Evolutionary conservation across 2,888 invertebrate species (phyloP).

Genomic region (Bombylius discolor): DNA sequence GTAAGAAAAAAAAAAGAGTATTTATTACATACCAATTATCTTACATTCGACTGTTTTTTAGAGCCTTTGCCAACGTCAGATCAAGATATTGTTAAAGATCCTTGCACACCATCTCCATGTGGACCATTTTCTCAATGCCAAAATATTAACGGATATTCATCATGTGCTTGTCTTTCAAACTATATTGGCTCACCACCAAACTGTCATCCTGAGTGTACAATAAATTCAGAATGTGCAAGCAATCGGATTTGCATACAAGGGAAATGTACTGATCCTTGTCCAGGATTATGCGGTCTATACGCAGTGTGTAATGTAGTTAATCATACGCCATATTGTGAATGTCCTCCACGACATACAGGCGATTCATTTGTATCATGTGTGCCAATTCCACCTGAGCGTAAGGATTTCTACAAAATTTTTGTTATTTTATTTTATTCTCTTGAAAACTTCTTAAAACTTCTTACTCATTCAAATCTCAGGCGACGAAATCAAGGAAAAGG

Average conservation of each 20-base stretch:
- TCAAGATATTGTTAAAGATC: slow-evolving; percentile 25
- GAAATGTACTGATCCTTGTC: slow-evolving; percentile 66
- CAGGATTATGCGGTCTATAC: slow-evolving; percentile 59
- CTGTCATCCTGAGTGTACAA: slow-evolving; percentile 61
- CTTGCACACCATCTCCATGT: slow-evolving; percentile 52
- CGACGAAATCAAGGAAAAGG: neutral
- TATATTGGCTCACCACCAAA: slow-evolving; percentile 63
- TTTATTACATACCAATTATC: neutral
- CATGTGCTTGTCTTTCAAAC: slow-evolving; percentile 53
- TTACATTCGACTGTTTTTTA: neutral
- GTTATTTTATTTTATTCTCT: neutral
- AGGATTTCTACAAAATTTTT: slow-evolving; percentile 17
- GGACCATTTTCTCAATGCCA: slow-evolving; percentile 49
- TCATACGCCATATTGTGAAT: slow-evolving; percentile 59
- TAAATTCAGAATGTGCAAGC: slow-evolving; percentile 59
- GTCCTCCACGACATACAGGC: slow-evolving; percentile 38
- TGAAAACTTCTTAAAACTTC: neutral
- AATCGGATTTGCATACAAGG: slow-evolving; percentile 61
- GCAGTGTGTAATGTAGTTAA: slow-evolving; percentile 63
- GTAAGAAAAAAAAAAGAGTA: slow-evolving; percentile 22
- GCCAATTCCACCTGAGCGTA: slow-evolving; percentile 41
- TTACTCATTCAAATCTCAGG: slow-evolving; percentile 20
- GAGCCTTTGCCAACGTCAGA: slow-evolving; percentile 5
- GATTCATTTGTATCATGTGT: slow-evolving; percentile 49
- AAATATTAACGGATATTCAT: slow-evolving; percentile 43